Evolutionary conservation across 2,888 invertebrate genomes (phyloP).

Genomic region (Steinernema scapterisci): DNA sequence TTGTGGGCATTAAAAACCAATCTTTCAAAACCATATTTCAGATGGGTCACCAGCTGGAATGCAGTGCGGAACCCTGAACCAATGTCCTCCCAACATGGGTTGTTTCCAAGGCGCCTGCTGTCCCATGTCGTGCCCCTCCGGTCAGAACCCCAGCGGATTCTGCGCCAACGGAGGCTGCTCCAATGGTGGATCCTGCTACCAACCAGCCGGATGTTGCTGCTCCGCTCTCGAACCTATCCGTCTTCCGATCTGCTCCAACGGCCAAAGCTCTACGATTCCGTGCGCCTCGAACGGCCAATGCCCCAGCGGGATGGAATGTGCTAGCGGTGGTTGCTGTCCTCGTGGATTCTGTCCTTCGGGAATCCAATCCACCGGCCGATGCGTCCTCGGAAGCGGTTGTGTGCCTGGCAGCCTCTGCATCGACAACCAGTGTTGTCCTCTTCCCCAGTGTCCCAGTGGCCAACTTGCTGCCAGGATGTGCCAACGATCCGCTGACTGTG

Average conservation of each 20-base stretch:
- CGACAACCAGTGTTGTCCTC: slow-evolving; percentile 55
- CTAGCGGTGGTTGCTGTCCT: slow-evolving; percentile 65
- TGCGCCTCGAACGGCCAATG: slow-evolving; percentile 48
- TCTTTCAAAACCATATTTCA: slow-evolving; percentile 25
- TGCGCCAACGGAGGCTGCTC: slow-evolving; percentile 35
- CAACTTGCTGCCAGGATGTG: slow-evolving; percentile 55
- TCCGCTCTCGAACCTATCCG: slow-evolving; percentile 40
- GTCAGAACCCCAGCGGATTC: slow-evolving; percentile 43
- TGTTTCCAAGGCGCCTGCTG: slow-evolving; percentile 64
- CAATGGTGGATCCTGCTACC: slow-evolving; percentile 15
- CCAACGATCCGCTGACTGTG: slow-evolving; percentile 42
- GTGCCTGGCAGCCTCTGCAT: slow-evolving; percentile 36
- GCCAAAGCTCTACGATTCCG: slow-evolving; percentile 44
- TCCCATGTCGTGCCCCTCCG: slow-evolving; percentile 56
- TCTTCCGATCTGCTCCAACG: slow-evolving; percentile 58
- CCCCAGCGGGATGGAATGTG: slow-evolving; percentile 60
- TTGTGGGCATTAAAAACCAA: not conserved
- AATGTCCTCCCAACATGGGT: slow-evolving; percentile 49
- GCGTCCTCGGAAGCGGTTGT: slow-evolving; percentile 31
- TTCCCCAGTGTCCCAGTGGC: slow-evolving; percentile 60
- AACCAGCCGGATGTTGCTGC: slow-evolving; percentile 52
- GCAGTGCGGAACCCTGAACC: slow-evolving; percentile 37
- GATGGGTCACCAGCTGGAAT: slow-evolving; percentile 51
- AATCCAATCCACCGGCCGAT: slow-evolving; percentile 46
- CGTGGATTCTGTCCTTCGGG: slow-evolving; percentile 63